Conservation (phyloP, 2,888 invertebrate genomes). For the Hedychridium roseum region DNA sequence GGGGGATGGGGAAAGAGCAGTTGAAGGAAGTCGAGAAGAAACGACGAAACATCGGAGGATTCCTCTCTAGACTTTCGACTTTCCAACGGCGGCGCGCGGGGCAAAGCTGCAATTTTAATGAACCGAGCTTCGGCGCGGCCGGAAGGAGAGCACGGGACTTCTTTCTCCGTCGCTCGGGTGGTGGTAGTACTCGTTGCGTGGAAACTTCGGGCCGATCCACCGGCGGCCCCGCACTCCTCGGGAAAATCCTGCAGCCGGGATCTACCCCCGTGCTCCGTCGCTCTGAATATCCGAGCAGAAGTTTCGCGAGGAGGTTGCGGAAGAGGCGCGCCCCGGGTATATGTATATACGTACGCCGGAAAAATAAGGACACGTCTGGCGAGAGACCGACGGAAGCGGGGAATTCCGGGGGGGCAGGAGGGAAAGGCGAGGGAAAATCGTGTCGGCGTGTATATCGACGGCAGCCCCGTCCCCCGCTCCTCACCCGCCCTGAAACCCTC, state of each 20-base stretch:
- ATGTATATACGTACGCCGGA: too few species aligned
- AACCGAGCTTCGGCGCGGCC: slow-evolving; percentile 30
- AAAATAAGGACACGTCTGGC: too few species aligned
- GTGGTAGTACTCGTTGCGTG: slow-evolving; percentile 4
- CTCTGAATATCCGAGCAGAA: slow-evolving; percentile 35
- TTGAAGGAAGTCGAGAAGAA: background rate
- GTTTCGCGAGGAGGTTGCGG: slow-evolving; percentile 24
- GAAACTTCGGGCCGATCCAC: slow-evolving; percentile 16
- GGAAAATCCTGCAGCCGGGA: slow-evolving; percentile 27
- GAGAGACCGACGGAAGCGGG: too few species aligned
- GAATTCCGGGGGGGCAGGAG: too few species aligned
- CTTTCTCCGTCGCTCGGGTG: background rate
- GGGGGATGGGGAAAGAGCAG: too few species aligned
- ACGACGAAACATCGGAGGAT: slow-evolving; percentile 21
- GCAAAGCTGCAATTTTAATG: slow-evolving; percentile 45
- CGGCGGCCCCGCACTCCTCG: slow-evolving; percentile 13
- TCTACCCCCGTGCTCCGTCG: slow-evolving; percentile 29
- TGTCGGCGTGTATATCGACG: too few species aligned
- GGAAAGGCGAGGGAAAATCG: too few species aligned
- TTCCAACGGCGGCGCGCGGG: slow-evolving; percentile 32
- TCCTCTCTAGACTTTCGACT: slow-evolving; percentile 38
- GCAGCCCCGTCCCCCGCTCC: too few species aligned
- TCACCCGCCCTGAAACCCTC: background rate
- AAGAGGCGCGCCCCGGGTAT: too few species aligned
- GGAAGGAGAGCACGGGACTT: background rate